Percentiles rank a stretch among this genome's conserved stretches.
These are phyloP conservation scores for Uria lomvia DNA, from an alignment of 2,113 vertebrate species.

Conservation along the genomic window DNA sequence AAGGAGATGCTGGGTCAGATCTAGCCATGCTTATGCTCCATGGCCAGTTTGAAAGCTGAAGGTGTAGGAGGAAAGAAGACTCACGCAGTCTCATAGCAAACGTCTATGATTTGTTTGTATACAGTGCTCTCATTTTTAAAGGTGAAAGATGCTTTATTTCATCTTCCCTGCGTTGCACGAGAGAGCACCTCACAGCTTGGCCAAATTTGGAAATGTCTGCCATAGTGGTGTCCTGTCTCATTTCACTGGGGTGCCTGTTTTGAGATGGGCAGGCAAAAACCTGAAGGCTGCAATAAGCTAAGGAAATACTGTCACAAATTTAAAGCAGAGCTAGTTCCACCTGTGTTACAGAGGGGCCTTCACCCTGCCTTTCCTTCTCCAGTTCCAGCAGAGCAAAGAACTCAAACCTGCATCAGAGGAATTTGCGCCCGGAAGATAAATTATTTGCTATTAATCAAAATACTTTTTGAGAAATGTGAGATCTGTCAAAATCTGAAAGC, in stretches of 20 bases:
- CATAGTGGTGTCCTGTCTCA: not conserved
- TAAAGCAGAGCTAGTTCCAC: not conserved
- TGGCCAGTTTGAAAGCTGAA: not conserved
- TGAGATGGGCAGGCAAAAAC: not conserved
- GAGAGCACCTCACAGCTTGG: not conserved
- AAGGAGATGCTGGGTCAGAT: not conserved
- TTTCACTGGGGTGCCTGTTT: not conserved
- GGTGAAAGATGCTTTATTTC: not conserved
- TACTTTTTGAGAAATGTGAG: not conserved
- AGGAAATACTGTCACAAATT: not conserved
- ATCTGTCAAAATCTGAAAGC: not conserved
- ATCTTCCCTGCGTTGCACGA: rapidly evolving
- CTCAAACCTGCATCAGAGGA: not conserved
- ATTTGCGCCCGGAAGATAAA: not conserved
- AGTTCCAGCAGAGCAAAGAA: not conserved
- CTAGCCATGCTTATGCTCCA: not conserved
- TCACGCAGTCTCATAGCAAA: rapidly evolving
- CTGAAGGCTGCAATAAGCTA: not conserved
- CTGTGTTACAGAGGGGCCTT: not conserved
- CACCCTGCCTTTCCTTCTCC: not conserved
- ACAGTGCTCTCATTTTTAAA: not conserved
- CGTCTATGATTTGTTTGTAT: not conserved
- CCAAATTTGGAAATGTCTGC: not conserved
- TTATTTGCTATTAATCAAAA: not conserved
- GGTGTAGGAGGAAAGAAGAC: not conserved